Evolutionary conservation across 2,113 vertebrate genomes (phyloP), one percentile per base, ranked within the genome.

Genomic region (Microtus montanus): DNA sequence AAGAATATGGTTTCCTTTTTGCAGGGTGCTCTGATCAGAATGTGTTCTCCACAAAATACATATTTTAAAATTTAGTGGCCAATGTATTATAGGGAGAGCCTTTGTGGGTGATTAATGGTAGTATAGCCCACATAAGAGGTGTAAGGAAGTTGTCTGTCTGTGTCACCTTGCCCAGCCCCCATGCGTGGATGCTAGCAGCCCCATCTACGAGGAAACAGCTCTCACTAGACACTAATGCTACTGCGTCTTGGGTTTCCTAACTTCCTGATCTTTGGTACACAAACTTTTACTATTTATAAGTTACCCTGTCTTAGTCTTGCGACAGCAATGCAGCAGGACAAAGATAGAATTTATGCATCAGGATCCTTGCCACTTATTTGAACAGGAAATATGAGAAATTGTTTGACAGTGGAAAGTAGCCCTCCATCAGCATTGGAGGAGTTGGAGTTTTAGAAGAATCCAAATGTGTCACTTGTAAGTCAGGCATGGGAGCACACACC

Each of bases 311-410:
- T 86, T 54, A 44, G 64, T 47, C 68, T 78, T 79, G 22, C 47
- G 54, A 79, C 9, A 61, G 22, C 84, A 79, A 13, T 6, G 41
- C 52, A 79, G 12, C 13, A 7, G 20, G 8, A 30, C 14, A 10
- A n/a, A 70, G 64, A 58, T 64, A 47, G 38, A 52, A 38, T 78
- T 71, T 83, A 74, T 70, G 71, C 63, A 52, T 61, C 41, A 71
- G 64, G 3, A 11, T 93, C 19, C 38, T 58, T 26, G 38, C n/a
- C 24, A 90, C 24, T 61, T 93, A 83, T 49, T 63, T 75, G 3
- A 91, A 87, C 14, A 87, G 15, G 7, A 82, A 86, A 26, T n/a
- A 83, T 92, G n/a, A 91, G 79, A 41, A 92, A 63, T 61, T 86
- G 24, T 66, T 94, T 58, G 44, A 47, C 49, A 64, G 54, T 74